Conservation (phyloP, 53 echinoderm and acorn worm species). For the Holothuria leucospilota region DNA sequence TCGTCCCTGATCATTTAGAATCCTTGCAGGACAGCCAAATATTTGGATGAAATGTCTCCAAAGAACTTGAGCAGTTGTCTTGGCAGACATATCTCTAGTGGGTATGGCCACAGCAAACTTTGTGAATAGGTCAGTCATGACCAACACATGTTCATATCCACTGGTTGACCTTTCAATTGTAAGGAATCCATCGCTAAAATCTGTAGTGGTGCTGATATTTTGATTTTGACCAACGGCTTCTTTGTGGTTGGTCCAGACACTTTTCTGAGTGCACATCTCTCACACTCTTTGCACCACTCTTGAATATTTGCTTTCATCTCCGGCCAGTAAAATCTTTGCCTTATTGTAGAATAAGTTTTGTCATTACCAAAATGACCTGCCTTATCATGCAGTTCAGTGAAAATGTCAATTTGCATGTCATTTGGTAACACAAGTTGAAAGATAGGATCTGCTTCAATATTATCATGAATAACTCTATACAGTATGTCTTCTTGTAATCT, state of each 20-base stretch:
- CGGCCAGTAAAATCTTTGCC: background rate
- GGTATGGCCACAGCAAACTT: too few relatives aligned
- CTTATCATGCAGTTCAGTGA: background rate
- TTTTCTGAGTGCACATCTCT: background rate
- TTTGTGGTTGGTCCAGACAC: background rate
- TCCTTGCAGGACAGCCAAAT: slow-evolving; percentile 47
- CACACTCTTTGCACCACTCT: background rate
- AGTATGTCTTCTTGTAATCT: background rate
- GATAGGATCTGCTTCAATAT: background rate
- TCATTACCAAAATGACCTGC: too few relatives aligned
- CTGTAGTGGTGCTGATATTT: slow-evolving; percentile 2
- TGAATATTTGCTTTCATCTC: background rate
- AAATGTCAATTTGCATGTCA: background rate
- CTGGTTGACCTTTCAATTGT: slow-evolving; percentile 2
- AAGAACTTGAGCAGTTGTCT: too few relatives aligned
- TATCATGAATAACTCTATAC: background rate
- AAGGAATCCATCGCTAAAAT: slow-evolving; percentile 16
- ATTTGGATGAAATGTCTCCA: too few relatives aligned
- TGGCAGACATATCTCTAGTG: too few relatives aligned
- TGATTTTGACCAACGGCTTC: background rate
- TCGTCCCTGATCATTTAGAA: slow-evolving; percentile 49
- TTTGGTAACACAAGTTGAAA: background rate
- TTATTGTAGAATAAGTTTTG: background rate
- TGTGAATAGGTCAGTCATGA: slow-evolving; percentile 53
- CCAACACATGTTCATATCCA: slow-evolving; percentile 39